These are phyloP conservation scores for Phrynocephalus guinanensis DNA, from an alignment of 2,797 vertebrate genomes.

Conservation along the genomic window DNA sequence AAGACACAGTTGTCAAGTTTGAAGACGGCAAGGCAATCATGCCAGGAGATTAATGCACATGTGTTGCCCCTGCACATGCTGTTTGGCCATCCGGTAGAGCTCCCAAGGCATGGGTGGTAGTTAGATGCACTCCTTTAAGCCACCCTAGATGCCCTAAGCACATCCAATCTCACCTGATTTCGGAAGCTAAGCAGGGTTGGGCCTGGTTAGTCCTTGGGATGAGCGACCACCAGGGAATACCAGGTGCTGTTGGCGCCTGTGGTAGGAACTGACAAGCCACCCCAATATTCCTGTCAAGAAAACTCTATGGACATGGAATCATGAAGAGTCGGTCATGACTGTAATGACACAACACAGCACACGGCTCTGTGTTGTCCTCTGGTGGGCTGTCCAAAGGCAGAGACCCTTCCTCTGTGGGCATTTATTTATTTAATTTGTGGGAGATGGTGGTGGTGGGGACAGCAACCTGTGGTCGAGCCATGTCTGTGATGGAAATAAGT, in stretches of 20 bases:
- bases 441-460: neutral
- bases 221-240: no score
- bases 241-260: no score
- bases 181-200: no score
- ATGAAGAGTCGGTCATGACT: no score
- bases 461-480: no score
- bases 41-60: neutral
- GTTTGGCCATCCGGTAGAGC: neutral
- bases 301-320: no score
- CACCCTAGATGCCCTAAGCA: neutral
- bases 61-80: neutral
- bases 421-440: neutral
- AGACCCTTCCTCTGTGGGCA: neutral
- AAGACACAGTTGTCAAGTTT: fast-evolving
- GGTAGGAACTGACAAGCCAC: no score
- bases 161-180: no score
- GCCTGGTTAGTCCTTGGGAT: no score
- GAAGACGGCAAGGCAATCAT: neutral
- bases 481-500: neutral
- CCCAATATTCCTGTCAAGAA: no score
- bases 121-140: neutral
- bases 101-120: neutral
- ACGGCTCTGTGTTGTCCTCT: neutral
- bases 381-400: neutral
- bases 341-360: no score